Evolutionary conservation across 2,113 vertebrate species (phyloP).

Genomic region (Misgurnus mizolepis): DNA sequence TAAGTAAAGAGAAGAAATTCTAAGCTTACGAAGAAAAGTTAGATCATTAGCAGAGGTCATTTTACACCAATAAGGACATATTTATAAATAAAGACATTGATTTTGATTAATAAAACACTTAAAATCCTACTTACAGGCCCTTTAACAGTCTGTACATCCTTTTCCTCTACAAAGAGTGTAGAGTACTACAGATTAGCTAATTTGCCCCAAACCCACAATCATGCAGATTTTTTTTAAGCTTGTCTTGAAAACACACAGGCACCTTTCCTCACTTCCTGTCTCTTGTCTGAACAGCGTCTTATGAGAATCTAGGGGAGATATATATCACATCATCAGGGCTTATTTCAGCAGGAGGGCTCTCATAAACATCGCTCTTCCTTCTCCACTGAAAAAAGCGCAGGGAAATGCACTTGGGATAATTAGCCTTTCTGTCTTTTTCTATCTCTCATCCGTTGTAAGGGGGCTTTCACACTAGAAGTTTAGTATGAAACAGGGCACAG

Average conservation of each 20-base stretch:
- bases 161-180: no score
- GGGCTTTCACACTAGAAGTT: no score
- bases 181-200: background rate
- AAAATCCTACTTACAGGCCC: no score
- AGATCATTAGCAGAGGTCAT: no score
- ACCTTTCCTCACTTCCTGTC: constrained; percentile 11
- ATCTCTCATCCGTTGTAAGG: background rate
- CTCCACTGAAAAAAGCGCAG: constrained; percentile 36
- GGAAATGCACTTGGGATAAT: constrained; percentile 28
- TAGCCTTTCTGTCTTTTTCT: constrained; percentile 31
- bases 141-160: no score
- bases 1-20: no score
- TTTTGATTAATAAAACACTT: no score
- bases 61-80: no score
- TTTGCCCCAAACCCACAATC: background rate
- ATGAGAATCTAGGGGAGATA: background rate
- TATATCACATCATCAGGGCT: constrained; percentile 45
- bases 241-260: background rate
- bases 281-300: constrained; percentile 28
- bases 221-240: background rate
- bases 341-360: constrained; percentile 39
- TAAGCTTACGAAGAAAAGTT: no score
- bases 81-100: no score
- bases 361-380: constrained; percentile 11
- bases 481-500: no score